phyloP scores from a whole-genome alignment of 2,113 vertebrate genomes.

The Albula glossodonta region DNA sequence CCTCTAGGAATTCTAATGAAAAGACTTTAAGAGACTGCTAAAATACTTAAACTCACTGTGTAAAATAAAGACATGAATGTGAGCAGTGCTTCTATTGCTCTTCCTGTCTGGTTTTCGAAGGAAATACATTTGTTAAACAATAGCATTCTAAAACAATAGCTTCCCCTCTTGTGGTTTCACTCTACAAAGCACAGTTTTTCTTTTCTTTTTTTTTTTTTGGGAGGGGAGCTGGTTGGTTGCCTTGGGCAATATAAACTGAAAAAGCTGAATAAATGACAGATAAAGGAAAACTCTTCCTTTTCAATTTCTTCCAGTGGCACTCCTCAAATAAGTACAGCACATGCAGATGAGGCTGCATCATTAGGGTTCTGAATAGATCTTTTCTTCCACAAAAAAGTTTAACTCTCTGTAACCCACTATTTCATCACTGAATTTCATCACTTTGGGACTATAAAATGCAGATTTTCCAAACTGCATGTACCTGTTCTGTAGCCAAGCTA shows the following conservation, averaged over 20 bases:
- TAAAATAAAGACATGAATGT: neutral
- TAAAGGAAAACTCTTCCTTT: neutral
- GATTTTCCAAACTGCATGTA: neutral
- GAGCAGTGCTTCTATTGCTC: neutral
- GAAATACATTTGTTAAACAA: neutral
- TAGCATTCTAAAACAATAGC: neutral
- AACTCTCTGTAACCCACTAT: neutral
- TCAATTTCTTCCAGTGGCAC: neutral
- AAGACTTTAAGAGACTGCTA: neutral
- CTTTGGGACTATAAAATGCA: neutral
- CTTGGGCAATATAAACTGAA: neutral
- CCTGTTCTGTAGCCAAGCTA: neutral
- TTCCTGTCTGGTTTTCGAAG: neutral
- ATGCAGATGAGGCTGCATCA: neutral
- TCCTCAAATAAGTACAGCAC: neutral
- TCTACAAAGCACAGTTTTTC: neutral
- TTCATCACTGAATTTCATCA: neutral
- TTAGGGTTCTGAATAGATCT: neutral
- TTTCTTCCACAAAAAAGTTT: neutral
- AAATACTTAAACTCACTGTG: neutral
- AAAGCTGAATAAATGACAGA: neutral
- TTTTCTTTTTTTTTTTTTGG: neutral
- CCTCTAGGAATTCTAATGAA: neutral
- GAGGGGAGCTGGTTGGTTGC: neutral
- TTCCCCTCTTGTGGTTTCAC: neutral